phyloP scores from a whole-genome alignment of 1,140 invertebrate genomes.

The Myzus persicae region DNA sequence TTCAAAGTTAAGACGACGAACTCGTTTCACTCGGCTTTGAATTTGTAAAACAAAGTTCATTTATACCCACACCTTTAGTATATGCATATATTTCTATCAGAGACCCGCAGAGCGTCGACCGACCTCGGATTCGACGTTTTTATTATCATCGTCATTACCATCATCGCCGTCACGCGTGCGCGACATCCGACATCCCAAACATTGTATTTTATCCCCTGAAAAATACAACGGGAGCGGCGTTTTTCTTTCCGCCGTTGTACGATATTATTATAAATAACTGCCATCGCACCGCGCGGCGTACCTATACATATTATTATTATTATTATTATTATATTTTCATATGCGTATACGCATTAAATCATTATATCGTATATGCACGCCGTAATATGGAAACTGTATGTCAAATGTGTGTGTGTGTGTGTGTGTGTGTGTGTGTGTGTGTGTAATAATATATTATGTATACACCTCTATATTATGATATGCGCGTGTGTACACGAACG shows the following conservation, averaged over 20 bases:
- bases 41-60: no score
- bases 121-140: neutral
- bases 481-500: neutral
- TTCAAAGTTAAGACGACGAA: no score
- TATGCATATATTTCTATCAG: no score
- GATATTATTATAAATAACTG: neutral
- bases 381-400: neutral
- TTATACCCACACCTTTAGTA: no score
- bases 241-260: neutral
- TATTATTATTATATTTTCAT: neutral
- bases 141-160: neutral
- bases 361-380: neutral
- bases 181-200: neutral
- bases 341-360: neutral
- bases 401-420: neutral
- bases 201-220: neutral
- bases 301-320: no score
- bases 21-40: no score
- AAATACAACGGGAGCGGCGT: neutral
- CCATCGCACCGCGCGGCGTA: neutral
- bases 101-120: no score
- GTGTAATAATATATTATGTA: neutral
- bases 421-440: neutral
- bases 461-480: neutral
- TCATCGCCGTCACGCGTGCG: neutral